Evolutionary conservation across 2,888 invertebrate species (phyloP).

Genomic region (Noctuana brunneofusca): DNA sequence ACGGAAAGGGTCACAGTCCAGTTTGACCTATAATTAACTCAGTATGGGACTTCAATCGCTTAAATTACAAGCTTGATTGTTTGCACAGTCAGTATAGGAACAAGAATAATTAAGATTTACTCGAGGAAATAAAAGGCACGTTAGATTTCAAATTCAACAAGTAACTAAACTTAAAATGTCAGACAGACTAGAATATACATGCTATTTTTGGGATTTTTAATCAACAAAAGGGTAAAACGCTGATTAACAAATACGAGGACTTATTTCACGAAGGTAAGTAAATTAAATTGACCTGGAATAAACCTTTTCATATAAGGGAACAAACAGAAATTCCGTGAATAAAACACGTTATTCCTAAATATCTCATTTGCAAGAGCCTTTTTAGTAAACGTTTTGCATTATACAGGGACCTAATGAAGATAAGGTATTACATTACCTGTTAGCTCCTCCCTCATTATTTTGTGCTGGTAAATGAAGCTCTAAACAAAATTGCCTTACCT

Average conservation of each 20-base stretch:
- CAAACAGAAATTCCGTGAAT: conserved; percentile 10
- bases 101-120: not conserved
- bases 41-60: conserved; percentile 62
- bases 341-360: conserved; percentile 29
- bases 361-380: conserved; percentile 13
- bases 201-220: too few species aligned
- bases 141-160: not conserved
- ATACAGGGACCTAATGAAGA: conserved; percentile 24
- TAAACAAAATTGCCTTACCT: conserved; percentile 53
- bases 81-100: conserved; percentile 10
- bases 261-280: not conserved
- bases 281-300: conserved; percentile 1
- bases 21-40: conserved; percentile 74
- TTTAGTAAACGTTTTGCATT: conserved; percentile 17
- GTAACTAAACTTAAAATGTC: too few species aligned
- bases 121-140: not conserved
- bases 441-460: conserved; percentile 8
- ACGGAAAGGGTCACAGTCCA: conserved; percentile 62
- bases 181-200: too few species aligned
- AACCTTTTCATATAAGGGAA: not conserved
- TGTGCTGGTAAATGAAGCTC: conserved; percentile 40
- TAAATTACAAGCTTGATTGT: conserved; percentile 41
- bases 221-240: not conserved
- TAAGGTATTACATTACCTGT: conserved; percentile 23
- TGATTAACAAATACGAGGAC: not conserved